Evolutionary conservation across 2,113 vertebrate genomes (phyloP).

Genomic region (Numenius arquata): DNA sequence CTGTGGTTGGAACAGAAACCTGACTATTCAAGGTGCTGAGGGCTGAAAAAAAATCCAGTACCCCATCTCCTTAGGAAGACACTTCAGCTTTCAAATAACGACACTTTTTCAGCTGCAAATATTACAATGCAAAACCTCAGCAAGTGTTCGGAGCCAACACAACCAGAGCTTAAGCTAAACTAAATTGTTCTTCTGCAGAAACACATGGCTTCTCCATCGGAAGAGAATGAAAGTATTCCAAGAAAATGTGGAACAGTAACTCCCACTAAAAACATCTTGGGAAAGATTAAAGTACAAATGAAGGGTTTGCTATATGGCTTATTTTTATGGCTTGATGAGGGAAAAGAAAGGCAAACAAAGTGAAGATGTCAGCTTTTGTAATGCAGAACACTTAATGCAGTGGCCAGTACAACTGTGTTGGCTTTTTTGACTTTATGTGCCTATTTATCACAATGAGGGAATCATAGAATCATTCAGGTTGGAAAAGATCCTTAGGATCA

Average conservation of each 20-base stretch:
- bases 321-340: background rate
- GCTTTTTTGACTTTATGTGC: background rate
- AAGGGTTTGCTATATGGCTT: background rate
- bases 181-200: background rate
- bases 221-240: background rate
- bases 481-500: no score
- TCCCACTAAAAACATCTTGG: background rate
- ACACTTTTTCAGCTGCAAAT: background rate
- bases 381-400: background rate
- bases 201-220: fast-evolving
- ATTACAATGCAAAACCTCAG: background rate
- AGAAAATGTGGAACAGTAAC: background rate
- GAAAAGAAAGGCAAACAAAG: background rate
- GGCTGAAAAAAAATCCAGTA: background rate
- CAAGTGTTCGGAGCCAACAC: background rate
- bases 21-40: background rate
- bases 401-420: background rate
- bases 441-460: no score
- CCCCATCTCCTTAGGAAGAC: background rate
- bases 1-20: background rate
- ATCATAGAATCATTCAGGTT: no score
- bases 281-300: background rate
- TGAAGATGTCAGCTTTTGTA: background rate
- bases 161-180: background rate
- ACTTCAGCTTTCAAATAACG: background rate